Evolutionary conservation across 2,113 vertebrate genomes (phyloP).

Genomic region (Numida meleagris): DNA sequence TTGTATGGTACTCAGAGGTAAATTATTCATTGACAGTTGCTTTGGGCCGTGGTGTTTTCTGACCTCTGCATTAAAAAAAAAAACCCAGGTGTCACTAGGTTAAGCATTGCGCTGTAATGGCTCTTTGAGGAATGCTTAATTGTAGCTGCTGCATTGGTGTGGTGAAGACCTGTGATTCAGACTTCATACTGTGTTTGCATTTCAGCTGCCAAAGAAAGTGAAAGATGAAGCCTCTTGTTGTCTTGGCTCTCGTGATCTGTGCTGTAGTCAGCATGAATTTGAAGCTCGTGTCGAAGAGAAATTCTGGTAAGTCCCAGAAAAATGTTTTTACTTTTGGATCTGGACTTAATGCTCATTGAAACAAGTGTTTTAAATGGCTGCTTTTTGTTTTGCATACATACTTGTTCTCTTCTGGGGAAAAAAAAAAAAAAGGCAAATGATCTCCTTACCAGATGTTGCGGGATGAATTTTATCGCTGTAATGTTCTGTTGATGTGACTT

Average conservation of each 20-base stretch:
- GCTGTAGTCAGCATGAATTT: constrained; percentile 86
- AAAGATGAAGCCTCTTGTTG: constrained; percentile 87
- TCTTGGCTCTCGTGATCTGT: constrained; percentile 84
- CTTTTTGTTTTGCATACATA: not conserved
- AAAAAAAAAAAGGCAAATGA: not conserved
- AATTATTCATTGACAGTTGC: constrained; percentile 2
- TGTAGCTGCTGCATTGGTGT: constrained; percentile 51
- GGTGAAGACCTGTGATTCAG: constrained; percentile 54
- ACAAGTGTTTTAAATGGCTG: not conserved
- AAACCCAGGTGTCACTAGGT: constrained; percentile 9
- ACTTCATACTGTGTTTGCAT: constrained; percentile 56
- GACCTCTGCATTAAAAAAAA: constrained; percentile 39
- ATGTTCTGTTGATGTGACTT: not conserved
- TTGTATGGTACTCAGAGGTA: not conserved
- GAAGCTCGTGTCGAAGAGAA: constrained; percentile 95
- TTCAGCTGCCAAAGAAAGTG: constrained; percentile 75
- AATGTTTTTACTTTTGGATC: constrained; percentile 27
- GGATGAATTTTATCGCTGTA: not conserved
- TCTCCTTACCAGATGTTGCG: not conserved
- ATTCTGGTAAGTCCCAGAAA: constrained; percentile 88
- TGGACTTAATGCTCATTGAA: not conserved
- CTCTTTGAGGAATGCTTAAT: constrained; percentile 46
- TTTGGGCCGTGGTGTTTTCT: constrained; percentile 45
- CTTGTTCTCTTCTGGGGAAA: not conserved
- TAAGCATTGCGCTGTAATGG: constrained; percentile 5